Evolutionary conservation across 2,888 invertebrate genomes (phyloP), one percentile per base, ranked within the genome.

Genomic region (Stenodera caucasica): DNA sequence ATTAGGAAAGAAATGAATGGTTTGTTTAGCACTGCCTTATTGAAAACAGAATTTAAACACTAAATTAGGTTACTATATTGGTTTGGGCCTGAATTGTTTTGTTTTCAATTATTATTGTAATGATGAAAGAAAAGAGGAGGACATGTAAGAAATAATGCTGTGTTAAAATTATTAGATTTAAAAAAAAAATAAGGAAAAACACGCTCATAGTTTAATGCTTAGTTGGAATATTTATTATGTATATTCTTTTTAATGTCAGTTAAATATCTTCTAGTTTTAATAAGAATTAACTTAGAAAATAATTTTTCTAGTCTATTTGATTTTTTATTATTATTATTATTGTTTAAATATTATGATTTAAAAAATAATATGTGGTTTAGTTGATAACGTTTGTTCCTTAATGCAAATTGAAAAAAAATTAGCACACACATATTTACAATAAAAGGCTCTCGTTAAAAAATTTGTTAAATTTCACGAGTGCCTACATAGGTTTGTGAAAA

Each of bases 241-340:
- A 66, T 58, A 57, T 63, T 61, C 63, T 67, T 69, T 66, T 66
- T 33, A 33, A 33, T 37, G 37, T 37, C 37, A 15, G 14, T 15
- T 66, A 61, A 70, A 67, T 70, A n/a, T 49, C 66, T 68, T 57
- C 49, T 68, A 67, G 66, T 60, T 66, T 67, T 64, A 66, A 56
- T 71, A 71, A 68, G 68, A 66, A 71, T 72, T 73, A 70, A 67
- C 69, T 71, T 74, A 74, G 72, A 67, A 70, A 68, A 70, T 75
- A 72, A 72, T 75, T 75, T 74, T 75, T 76, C 76, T 76, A 76
- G 76, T 76, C 76, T 75, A 72, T 73, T 57, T 70, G 69, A 68
- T 74, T 72, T 72, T 37, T 37, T 14, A 37, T 37, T 14, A 37
- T 37, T 37, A 37, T 37, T 37, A 37, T 72, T 70, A 70, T 73